phyloP scores from a whole-genome alignment of 1,140 invertebrate species.

The Drosophila ananassae region DNA sequence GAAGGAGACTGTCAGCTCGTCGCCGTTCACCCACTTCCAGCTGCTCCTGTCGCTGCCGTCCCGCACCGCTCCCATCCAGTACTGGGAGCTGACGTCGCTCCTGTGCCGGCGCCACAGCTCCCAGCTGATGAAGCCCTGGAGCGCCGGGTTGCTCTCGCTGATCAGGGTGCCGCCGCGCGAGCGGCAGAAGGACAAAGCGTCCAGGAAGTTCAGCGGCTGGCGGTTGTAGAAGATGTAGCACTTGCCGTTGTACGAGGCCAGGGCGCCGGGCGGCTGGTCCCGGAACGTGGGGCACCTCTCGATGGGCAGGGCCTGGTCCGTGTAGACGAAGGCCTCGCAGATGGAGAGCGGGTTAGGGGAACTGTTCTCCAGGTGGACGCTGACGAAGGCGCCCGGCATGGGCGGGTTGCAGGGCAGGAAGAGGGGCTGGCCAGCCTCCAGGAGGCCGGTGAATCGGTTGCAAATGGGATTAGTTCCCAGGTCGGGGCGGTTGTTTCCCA shows the following conservation, averaged over 20 bases:
- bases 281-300: conserved; percentile 96
- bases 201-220: conserved; percentile 92
- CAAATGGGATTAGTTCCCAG: conserved; percentile 96
- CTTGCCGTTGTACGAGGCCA: conserved; percentile 97
- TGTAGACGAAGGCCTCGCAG: conserved; percentile 98
- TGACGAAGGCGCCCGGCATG: conserved; percentile 97
- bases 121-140: conserved; percentile 97
- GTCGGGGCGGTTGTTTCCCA: conserved; percentile 97
- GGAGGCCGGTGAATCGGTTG: conserved; percentile 93
- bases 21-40: conserved; percentile 96
- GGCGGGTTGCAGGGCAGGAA: conserved; percentile 97
- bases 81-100: conserved; percentile 95
- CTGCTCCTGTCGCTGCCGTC: conserved; percentile 91
- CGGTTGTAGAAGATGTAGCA: conserved; percentile 98
- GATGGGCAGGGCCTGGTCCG: conserved; percentile 96
- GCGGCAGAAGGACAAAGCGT: conserved; percentile 92
- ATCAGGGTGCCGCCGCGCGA: conserved; percentile 92
- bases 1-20: conserved; percentile 95
- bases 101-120: conserved; percentile 95
- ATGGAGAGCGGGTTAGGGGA: conserved; percentile 91
- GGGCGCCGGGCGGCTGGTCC: conserved; percentile 95
- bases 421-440: conserved; percentile 95
- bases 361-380: conserved; percentile 93
- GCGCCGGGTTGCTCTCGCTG: conserved; percentile 96
- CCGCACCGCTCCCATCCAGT: conserved; percentile 96